These are phyloP conservation scores for Rhynchonycteris naso DNA, from an alignment of 2,797 vertebrate genomes.

Conservation along the genomic window DNA sequence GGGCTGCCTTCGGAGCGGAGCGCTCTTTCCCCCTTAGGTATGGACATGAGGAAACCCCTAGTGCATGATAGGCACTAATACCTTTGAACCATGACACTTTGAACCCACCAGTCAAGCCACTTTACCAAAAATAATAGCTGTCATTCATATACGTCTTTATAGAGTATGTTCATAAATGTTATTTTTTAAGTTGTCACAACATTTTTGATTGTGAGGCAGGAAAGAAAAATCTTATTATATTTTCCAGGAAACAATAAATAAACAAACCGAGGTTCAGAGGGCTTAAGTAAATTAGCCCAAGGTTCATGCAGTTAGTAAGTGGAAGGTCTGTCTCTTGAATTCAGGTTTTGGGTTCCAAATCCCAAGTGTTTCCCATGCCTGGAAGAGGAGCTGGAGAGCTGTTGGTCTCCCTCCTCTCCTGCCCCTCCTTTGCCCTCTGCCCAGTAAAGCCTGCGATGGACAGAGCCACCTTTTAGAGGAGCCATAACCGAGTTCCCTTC, in stretches of 20 bases:
- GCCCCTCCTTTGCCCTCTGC: background rate
- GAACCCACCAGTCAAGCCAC: background rate
- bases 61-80: background rate
- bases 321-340: background rate
- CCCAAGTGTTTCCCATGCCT: background rate
- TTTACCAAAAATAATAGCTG: background rate
- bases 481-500: background rate
- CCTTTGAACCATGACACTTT: background rate
- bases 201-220: background rate
- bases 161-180: background rate
- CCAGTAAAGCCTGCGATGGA: background rate
- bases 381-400: background rate
- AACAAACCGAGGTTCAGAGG: background rate
- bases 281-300: background rate
- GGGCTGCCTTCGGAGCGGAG: background rate
- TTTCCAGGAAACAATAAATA: constrained; percentile 41
- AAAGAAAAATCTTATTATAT: constrained; percentile 5
- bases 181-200: background rate
- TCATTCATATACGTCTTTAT: background rate
- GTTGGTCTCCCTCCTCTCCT: background rate
- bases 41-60: background rate
- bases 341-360: background rate
- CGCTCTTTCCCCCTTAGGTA: background rate
- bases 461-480: constrained; percentile 16
- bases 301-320: background rate